Conservation (phyloP, 1,140 invertebrate species). For the Bombus impatiens region DNA sequence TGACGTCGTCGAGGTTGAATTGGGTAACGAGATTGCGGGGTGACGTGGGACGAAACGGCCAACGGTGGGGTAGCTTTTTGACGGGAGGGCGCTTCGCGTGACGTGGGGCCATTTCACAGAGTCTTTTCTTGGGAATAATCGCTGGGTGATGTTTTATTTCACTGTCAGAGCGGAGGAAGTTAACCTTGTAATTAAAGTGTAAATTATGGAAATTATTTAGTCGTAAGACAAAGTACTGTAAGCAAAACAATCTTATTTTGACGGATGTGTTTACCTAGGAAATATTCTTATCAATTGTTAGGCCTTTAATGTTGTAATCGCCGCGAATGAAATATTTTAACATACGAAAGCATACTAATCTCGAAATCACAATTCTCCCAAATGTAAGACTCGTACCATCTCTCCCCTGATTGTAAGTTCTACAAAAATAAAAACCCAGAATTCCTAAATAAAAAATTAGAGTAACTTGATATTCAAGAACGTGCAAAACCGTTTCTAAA, state of each 20-base stretch:
- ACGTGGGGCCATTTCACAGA: not conserved
- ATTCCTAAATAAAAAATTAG: too few relatives aligned
- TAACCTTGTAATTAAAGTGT: not conserved
- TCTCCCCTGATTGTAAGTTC: too few relatives aligned
- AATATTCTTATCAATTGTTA: too few relatives aligned
- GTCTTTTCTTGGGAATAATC: not conserved
- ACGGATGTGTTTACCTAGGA: too few relatives aligned
- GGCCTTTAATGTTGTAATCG: too few relatives aligned
- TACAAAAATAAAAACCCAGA: too few relatives aligned
- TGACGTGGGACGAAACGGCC: conserved; percentile 19
- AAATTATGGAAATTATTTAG: not conserved
- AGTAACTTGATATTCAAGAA: too few relatives aligned
- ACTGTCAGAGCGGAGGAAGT: not conserved
- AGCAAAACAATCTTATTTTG: too few relatives aligned
- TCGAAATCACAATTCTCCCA: too few relatives aligned
- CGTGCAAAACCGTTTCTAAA: too few relatives aligned
- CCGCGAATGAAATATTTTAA: not conserved
- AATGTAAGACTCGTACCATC: too few relatives aligned
- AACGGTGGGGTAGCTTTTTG: not conserved
- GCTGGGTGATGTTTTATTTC: not conserved
- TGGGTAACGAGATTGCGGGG: conserved; percentile 36
- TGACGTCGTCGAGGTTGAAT: conserved; percentile 29
- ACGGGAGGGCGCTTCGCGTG: not conserved
- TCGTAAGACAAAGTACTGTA: not conserved
- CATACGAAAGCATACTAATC: too few relatives aligned